phyloP scores from a whole-genome alignment of 2,113 vertebrate genomes.

The Enhydra lutris region DNA sequence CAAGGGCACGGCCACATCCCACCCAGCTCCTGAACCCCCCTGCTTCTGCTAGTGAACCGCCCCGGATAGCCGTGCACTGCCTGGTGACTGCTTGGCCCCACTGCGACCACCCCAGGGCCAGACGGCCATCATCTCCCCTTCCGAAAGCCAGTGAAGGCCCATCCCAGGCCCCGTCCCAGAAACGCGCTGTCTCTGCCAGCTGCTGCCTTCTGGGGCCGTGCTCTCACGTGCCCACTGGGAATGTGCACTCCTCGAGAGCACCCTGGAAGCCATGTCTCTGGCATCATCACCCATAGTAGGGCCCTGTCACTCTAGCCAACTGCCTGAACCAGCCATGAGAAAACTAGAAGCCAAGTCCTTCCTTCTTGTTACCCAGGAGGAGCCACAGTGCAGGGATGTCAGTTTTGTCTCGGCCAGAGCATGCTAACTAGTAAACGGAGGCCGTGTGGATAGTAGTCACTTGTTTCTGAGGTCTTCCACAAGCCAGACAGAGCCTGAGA shows the following conservation, averaged over 20 bases:
- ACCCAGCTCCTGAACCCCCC: background rate
- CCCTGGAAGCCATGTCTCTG: background rate
- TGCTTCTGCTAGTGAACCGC: background rate
- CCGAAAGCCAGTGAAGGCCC: background rate
- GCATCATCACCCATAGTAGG: background rate
- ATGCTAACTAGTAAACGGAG: fast-evolving
- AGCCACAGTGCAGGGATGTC: fast-evolving
- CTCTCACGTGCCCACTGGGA: fast-evolving
- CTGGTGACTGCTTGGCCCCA: background rate
- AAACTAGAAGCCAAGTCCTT: background rate
- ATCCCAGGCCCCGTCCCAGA: background rate
- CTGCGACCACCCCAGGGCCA: background rate
- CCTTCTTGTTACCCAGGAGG: background rate
- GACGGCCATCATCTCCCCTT: fast-evolving
- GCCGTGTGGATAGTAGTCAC: fast-evolving
- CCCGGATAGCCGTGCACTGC: fast-evolving
- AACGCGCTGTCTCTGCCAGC: fast-evolving
- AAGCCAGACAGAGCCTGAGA: background rate
- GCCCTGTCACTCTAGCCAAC: fast-evolving
- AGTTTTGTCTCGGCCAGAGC: fast-evolving
- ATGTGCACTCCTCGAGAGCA: background rate
- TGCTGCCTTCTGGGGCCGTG: background rate
- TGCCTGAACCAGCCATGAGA: background rate
- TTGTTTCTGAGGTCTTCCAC: background rate
- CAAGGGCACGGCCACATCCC: background rate